These are phyloP conservation scores for Tragopan temminckii DNA, from an alignment of 2,797 vertebrate species.

Conservation along the genomic window DNA sequence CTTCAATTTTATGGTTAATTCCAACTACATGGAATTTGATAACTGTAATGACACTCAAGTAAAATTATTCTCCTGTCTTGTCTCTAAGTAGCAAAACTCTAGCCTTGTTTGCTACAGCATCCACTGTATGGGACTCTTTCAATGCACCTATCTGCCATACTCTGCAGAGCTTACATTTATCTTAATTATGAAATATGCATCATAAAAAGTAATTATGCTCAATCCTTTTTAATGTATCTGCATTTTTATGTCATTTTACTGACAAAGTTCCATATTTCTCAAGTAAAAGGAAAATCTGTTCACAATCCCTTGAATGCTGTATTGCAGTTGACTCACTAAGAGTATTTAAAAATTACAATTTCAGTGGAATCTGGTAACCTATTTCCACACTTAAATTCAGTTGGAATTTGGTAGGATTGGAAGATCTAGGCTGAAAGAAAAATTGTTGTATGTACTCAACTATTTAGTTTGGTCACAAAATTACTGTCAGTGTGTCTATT, in stretches of 20 bases:
- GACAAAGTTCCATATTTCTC: neutral
- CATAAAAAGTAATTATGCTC: neutral
- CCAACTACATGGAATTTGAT: neutral
- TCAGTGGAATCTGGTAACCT: too few relatives aligned
- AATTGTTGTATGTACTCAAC: neutral
- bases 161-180: neutral
- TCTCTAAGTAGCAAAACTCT: neutral
- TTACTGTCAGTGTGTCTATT: neutral
- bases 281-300: neutral
- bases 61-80: neutral
- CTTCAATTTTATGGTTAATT: neutral
- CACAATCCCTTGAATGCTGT: neutral
- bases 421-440: neutral
- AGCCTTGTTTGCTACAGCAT: neutral
- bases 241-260: neutral
- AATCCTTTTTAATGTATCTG: neutral
- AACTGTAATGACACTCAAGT: conserved; percentile 6
- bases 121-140: neutral
- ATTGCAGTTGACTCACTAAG: neutral
- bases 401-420: neutral
- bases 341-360: neutral
- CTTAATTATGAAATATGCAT: neutral
- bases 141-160: neutral
- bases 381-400: neutral
- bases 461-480: rapidly evolving